Evolutionary conservation across 2,888 invertebrate genomes (phyloP).

Genomic region (Pandemis corylana): DNA sequence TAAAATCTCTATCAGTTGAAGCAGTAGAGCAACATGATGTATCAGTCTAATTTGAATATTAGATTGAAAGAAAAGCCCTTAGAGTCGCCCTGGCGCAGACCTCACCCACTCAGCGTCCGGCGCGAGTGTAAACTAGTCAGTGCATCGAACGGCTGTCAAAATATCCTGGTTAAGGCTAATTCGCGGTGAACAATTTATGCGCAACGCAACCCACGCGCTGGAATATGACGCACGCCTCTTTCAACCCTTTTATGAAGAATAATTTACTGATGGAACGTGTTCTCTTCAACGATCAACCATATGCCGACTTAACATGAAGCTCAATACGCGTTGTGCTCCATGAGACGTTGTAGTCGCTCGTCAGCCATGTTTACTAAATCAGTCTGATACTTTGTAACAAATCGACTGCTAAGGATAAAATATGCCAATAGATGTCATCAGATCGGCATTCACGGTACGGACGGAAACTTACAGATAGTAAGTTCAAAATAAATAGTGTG

Average conservation of each 20-base stretch:
- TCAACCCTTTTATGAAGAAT: conserved; percentile 77
- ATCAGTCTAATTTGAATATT: conserved; percentile 34
- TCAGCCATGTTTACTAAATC: conserved; percentile 60
- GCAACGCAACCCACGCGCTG: conserved; percentile 69
- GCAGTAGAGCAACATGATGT: conserved; percentile 26
- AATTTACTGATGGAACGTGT: conserved; percentile 75
- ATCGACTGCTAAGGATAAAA: conserved; percentile 23
- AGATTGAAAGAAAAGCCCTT: conserved; percentile 35
- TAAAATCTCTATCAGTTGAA: conserved; percentile 21
- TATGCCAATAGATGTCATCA: conserved; percentile 31
- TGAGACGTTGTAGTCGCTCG: conserved; percentile 62
- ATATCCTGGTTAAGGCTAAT: conserved; percentile 78
- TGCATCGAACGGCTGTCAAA: conserved; percentile 70
- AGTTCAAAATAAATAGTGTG: conserved; percentile 66
- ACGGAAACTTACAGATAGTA: conserved; percentile 56
- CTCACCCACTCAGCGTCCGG: conserved; percentile 44
- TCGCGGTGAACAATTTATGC: conserved; percentile 76
- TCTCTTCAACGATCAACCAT: conserved; percentile 68
- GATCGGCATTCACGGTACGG: conserved; percentile 20
- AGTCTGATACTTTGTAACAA: conserved; percentile 10
- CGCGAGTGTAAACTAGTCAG: conserved; percentile 67
- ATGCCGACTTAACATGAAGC: conserved; percentile 66
- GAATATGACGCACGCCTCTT: conserved; percentile 76
- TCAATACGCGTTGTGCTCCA: conserved; percentile 72
- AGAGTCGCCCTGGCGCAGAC: conserved; percentile 26